Conservation (phyloP, 2,113 vertebrate species). For the Pandion haliaetus region DNA sequence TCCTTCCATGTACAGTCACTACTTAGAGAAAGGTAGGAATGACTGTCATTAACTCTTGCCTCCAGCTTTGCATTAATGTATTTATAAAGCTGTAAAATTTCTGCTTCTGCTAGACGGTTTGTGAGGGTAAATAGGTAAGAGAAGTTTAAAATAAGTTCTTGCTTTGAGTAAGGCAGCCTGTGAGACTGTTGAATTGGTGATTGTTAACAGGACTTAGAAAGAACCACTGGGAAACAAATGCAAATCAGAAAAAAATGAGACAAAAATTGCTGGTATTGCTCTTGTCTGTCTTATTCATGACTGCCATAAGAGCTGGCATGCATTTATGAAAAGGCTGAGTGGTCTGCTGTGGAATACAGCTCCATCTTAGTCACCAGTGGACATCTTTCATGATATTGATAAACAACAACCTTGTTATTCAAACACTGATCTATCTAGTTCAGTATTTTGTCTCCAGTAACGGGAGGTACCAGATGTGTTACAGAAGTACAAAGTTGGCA, state of each 20-base stretch:
- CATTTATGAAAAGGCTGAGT: neutral
- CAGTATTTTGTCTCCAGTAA: neutral
- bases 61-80: neutral
- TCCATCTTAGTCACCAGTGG: neutral
- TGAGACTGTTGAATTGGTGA: neutral
- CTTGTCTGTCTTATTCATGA: neutral
- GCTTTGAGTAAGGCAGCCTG: neutral
- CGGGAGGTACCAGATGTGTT: neutral
- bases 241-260: neutral
- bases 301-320: neutral
- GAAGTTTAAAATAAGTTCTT: neutral
- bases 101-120: neutral
- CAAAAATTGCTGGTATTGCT: neutral
- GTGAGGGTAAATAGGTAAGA: neutral
- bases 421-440: neutral
- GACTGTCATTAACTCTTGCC: neutral
- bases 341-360: neutral
- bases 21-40: neutral
- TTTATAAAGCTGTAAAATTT: constrained; percentile 8
- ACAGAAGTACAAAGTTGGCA: neutral
- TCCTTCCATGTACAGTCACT: neutral
- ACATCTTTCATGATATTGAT: neutral
- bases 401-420: neutral
- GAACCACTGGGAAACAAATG: neutral
- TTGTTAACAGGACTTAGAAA: neutral